Base-by-base conservation (phyloP, 2,113 vertebrate genomes). In the Dryoscopus gambensis region DNA sequence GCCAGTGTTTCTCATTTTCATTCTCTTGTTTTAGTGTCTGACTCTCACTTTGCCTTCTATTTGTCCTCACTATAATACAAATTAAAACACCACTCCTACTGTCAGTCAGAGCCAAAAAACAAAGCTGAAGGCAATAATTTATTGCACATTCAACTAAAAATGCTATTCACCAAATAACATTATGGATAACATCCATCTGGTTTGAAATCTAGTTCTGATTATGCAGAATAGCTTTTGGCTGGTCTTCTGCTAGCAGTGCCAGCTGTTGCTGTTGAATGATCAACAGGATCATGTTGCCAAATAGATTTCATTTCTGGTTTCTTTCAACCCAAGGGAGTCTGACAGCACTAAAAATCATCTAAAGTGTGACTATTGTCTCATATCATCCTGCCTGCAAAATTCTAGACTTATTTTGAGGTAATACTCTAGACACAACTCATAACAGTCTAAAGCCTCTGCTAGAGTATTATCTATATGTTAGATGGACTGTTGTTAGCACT, bases 21-120 rank as follows among this genome's bases (percentile, higher is more conserved):
- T 65, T 71, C 71, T 71, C 76, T 60, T 95, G 83, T 89, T 92
- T 92, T 50, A 93, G 40, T 64, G 76, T 79, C 83, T 96, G 83
- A 89, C 93, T 95, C 88, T 96, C 76, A 87, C 73, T 93, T 94
- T 90, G 93, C 83, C 92, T 94, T 89, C 86, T 93, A 95, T 94
- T 92, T 96, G 95, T 90, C 88, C 88, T 94, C 56, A 39, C 84
- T 84, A 50, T 78, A 86, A 84, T n/a, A 92, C 64, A 89, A 90
- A 96, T 89, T 96, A 90, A 87, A 96, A 78, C 4, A 8, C 88
- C 95, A 71, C 83, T 95, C 90, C 88, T 71, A 89, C 76, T 4
- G 0, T 71, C 95, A 93, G 53, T 62, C 70, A 87, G 76, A 95
- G 94, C 87, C 91, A 96, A 94, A 95, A 52, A 49, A 18, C 53